Base-by-base conservation (phyloP, 2,797 vertebrate genomes). In the Sebastes elongatus region DNA sequence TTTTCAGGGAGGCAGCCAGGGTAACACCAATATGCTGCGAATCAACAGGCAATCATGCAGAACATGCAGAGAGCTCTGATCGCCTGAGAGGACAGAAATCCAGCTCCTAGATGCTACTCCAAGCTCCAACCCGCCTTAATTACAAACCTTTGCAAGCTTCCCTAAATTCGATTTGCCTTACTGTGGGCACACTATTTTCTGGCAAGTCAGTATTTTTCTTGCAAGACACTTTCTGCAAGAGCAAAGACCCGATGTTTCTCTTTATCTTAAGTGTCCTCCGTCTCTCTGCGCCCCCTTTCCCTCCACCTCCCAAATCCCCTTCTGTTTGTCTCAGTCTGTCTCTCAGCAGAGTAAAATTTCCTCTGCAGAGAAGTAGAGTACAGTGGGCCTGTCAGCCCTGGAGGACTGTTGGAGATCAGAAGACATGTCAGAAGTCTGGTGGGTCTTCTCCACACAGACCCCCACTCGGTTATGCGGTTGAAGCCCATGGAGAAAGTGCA, bases 1-100 rank as follows among this genome's bases (percentile, higher is more conserved):
- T 86, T 91, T 82, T 75, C 77, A 84, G 79, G 80, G 72, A 90
- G 78, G 78, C 72, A 83, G 88, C 63, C 76, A 76, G 83, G 74
- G 84, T 88, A 87, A 91, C 81, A 80, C 82, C 79, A 90, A 81
- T 89, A 90, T 42, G 74, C 76, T 89, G 83, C 71, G 65, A 94
- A 91, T 94, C 91, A 93, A 90, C 89, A 90, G 87, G 82, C 90
- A 92, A 82, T 90, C 92, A 88, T 89, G 93, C 87, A 93, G 92
- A 95, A 90, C 91, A 82, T 84, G 80, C 83, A 89, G 85, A 76
- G 53, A 83, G 32, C 75, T 80, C 71, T 67, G 83, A 88, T 83
- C 87, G 85, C 81, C 86, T 79, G 75, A 80, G 87, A 84, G 86
- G 76, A 84, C 67, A 89, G 78, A 74, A 76, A 81, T 60, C 59